These are phyloP conservation scores for Erethizon dorsatum DNA, from an alignment of 2,797 vertebrate genomes.

Conservation along the genomic window DNA sequence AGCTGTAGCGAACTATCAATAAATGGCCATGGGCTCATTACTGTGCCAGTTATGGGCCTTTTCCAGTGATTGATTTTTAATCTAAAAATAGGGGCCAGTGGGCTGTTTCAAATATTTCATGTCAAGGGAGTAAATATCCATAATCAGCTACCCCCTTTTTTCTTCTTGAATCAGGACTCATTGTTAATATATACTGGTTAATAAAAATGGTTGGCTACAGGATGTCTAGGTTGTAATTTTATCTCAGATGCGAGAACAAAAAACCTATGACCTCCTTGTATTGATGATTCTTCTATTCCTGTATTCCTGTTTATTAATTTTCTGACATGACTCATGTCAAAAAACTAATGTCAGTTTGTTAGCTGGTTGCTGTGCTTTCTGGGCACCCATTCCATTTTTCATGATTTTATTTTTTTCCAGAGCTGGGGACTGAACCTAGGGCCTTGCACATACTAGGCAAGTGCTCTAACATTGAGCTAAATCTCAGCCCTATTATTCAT, in stretches of 20 bases:
- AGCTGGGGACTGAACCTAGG: not conserved
- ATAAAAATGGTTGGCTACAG: slow-evolving; percentile 38
- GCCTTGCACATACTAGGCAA: not conserved
- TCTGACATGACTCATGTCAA: slow-evolving; percentile 57
- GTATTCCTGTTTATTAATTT: slow-evolving; percentile 67
- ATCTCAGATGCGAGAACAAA: slow-evolving; percentile 48
- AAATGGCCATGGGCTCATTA: slow-evolving; percentile 83
- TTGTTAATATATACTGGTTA: slow-evolving; percentile 45
- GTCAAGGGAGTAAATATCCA: slow-evolving; percentile 56
- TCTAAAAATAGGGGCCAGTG: slow-evolving; percentile 75
- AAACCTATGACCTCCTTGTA: not conserved
- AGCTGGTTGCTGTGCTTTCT: slow-evolving; percentile 67
- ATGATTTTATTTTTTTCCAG: not conserved
- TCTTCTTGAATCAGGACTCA: slow-evolving; percentile 66
- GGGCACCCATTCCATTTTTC: slow-evolving; percentile 28
- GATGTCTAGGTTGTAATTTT: slow-evolving; percentile 70
- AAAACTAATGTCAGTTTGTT: slow-evolving; percentile 68
- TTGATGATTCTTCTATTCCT: slow-evolving; percentile 45
- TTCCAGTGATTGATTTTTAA: slow-evolving; percentile 76
- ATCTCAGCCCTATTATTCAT: not conserved
- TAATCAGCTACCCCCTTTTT: slow-evolving; percentile 32
- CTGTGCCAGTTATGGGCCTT: slow-evolving; percentile 70
- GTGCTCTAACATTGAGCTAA: not conserved
- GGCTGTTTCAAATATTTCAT: slow-evolving; percentile 79
- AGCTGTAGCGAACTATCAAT: slow-evolving; percentile 77